Base-by-base conservation (phyloP, 2,888 invertebrate genomes). In the Argyresthia goedartella region DNA sequence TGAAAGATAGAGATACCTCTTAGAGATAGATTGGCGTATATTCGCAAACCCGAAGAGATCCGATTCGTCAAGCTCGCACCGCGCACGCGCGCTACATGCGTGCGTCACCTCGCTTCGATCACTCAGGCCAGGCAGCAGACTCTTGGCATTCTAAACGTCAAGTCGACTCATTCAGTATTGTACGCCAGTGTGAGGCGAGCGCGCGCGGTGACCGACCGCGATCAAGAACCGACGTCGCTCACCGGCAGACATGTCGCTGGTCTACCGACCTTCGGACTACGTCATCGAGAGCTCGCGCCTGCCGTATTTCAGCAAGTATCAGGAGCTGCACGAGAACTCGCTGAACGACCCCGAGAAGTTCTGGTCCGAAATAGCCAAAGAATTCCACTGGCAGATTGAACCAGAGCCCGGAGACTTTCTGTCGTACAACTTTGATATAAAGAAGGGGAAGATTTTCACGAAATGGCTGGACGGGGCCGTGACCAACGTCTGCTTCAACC, bases 401-500 rank as follows among this genome's bases (percentile, higher is more conserved):
- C 89, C 91, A 50, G 89, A 93, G 58, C 87, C 90, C 54, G 91
- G 92, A 53, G 92, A 93, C 61, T 95, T 97, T 71, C 88, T 95
- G 65, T 92, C 93, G 11, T 98, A 94, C 79, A 99, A 99, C 81
- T 98, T 99, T 73, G 93, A 99, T 76, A 77, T 93, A 49, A 89
- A 89, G 58, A 93, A 96, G 74, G 99, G 99, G 50, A 93, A 94
- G 10, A 92, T 99, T 62, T 95, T 90, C 64, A 93, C 96, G 47
- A 96, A 95, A 78, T 99, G 97, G 95, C 92, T 99, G 92, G 94
- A 95, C 66, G 98, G 97, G 9, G 95, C 95, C 4, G 91, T 93
- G 41, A 99, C 98, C 43, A 99, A 99, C 77, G 91, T 99, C 58
- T 96, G 95, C 73, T 99, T 97, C 82, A 99, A 99, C 86, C 89